Base-by-base conservation (phyloP, 2,113 vertebrate genomes). In the Psophia crepitans region DNA sequence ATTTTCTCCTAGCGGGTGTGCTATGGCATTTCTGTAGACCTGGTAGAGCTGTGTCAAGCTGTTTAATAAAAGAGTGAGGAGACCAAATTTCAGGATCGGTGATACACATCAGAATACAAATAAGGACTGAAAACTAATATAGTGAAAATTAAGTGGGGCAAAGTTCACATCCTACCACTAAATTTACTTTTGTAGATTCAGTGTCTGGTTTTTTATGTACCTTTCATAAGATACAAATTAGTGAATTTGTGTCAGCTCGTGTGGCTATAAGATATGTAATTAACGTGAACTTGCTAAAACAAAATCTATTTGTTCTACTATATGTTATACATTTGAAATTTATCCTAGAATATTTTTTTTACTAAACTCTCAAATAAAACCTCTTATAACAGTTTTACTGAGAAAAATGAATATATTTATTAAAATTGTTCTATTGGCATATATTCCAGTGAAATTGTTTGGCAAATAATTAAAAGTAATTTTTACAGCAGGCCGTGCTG, bases 61-160 rank as follows among this genome's bases (percentile, higher is more conserved):
- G 61, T 90, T 93, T 88, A 90, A 63, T 74, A 90, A 58, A 35
- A 58, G 28, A 92, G 7, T 11, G 43, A 83, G 64, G 54, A 96
- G 83, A 77, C 53, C 90, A 90, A 95, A 93, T 97, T 96, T 97
- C 79, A 91, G 88, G 89, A 87, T 90, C 64, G 84, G 17, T 85
- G 68, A 94, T 68, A 94, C 21, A 90, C 44, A 80, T 85, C 54
- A 87, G 54, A 97, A 92, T 87, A 89, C 64, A 97, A 96, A 93
- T 95, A 95, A 95, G 80, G 77, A 88, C 26, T 80, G 84, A 96
- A 97, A 95, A 94, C 28, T 79, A 93, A 81, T 95, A 58, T 30
- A 69, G n/a, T 87, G 30, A 93, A 98, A 92, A 44, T 37, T 24
- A 63, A 87, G 30, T 37, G 68, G 14, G 69, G 74, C 12, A 3